Evolutionary conservation across 2,113 vertebrate species (phyloP).

Genomic region (Forbesichthys papilliferus): DNA sequence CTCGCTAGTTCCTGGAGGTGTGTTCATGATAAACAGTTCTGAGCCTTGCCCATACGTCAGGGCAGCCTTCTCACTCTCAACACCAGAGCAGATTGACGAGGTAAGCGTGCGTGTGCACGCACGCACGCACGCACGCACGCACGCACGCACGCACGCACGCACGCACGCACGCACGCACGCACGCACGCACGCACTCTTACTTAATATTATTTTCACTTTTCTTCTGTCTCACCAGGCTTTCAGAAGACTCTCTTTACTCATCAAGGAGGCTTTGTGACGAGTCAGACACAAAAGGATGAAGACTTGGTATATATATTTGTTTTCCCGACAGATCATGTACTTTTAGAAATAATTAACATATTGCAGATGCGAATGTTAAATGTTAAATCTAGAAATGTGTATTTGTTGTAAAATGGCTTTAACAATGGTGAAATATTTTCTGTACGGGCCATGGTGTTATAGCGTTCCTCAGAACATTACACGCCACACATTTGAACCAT

Average conservation of each 20-base stretch:
- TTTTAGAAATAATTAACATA: no score
- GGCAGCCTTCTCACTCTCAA: conserved; percentile 85
- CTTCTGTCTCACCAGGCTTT: conserved; percentile 79
- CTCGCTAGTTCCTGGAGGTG: conserved; percentile 85
- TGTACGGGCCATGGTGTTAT: no score
- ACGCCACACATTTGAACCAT: no score
- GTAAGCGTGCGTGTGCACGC: conserved; percentile 56
- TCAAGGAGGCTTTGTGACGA: conserved; percentile 81
- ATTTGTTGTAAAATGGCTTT: no score
- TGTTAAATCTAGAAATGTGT: no score
- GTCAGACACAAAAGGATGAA: background rate
- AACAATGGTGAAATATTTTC: no score
- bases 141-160: conserved; percentile 5
- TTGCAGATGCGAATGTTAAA: no score
- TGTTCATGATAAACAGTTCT: conserved; percentile 80
- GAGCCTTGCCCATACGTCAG: conserved; percentile 84
- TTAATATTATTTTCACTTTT: background rate
- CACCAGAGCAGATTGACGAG: conserved; percentile 87
- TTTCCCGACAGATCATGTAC: background rate
- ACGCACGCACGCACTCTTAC: background rate
- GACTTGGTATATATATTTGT: background rate
- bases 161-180: conserved; percentile 3
- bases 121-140: conserved; percentile 7
- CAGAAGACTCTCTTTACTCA: conserved; percentile 83
- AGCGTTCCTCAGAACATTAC: no score